A percentile compares a stretch with the other conserved stretches of the same genome.
phyloP scores from a whole-genome alignment of 2,888 invertebrate species.

The Hipparchia sbordonii region DNA sequence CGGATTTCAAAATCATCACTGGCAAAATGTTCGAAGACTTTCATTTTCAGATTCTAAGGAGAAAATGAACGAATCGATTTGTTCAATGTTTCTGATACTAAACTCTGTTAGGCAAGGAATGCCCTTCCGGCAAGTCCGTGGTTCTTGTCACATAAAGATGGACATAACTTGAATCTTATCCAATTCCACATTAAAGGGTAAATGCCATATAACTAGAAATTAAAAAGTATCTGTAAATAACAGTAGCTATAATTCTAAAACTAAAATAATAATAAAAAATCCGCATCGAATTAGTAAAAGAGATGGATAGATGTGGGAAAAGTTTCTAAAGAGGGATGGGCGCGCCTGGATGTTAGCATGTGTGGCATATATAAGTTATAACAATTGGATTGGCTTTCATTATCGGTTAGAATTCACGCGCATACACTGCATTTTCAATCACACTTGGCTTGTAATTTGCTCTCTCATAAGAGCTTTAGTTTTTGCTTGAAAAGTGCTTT shows the following conservation, averaged over 20 bases:
- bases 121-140: too few species aligned
- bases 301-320: conserved; percentile 21
- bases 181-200: neutral
- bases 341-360: conserved; percentile 47
- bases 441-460: conserved; percentile 6
- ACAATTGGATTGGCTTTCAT: conserved; percentile 66
- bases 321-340: conserved; percentile 35
- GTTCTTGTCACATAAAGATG: too few species aligned
- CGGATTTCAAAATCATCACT: too few species aligned
- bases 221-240: neutral
- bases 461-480: conserved; percentile 58
- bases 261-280: conserved; percentile 8
- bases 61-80: too few species aligned
- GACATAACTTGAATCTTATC: too few species aligned
- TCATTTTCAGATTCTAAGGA: too few species aligned
- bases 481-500: conserved; percentile 66
- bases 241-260: neutral
- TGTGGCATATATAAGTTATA: conserved; percentile 75
- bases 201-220: neutral
- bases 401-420: conserved; percentile 53
- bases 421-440: conserved; percentile 29
- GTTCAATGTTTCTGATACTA: too few species aligned
- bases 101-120: too few species aligned
- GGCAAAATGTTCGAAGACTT: too few species aligned
- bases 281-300: conserved; percentile 13